Percentiles rank a stretch among this genome's conserved stretches.
These are phyloP conservation scores for Chironomus tentans DNA, from an alignment of 2,888 invertebrate genomes.

Conservation along the genomic window DNA sequence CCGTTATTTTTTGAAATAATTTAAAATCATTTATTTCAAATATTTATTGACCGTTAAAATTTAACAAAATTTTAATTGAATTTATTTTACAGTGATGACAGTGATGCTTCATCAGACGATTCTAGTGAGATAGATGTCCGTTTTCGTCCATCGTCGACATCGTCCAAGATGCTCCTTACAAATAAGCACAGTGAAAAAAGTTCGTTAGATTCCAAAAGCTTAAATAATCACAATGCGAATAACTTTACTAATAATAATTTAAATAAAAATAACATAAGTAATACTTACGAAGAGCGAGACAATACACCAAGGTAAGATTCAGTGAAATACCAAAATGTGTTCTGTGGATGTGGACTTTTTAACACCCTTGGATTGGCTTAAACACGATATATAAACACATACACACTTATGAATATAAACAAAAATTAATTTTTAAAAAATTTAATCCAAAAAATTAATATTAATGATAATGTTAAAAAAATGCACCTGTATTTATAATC, in stretches of 20 bases:
- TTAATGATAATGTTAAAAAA: background rate
- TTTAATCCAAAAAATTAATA: background rate
- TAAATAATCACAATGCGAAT: constrained; percentile 19
- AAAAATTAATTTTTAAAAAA: background rate
- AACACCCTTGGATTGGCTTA: background rate
- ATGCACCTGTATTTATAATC: background rate
- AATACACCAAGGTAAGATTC: constrained; percentile 19
- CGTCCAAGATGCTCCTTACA: background rate
- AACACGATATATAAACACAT: background rate
- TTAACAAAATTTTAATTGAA: background rate
- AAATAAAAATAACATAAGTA: constrained; percentile 14
- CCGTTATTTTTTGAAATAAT: background rate
- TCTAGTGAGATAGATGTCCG: constrained; percentile 13
- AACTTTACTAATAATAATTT: constrained; percentile 23
- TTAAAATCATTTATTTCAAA: too few relatives aligned
- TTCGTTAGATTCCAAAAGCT: constrained; percentile 22
- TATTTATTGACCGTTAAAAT: background rate
- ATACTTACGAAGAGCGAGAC: constrained; percentile 1
- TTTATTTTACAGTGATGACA: background rate
- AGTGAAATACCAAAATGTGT: background rate
- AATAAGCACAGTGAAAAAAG: constrained; percentile 14
- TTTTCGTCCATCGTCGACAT: constrained; percentile 6
- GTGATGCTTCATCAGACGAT: constrained; percentile 5
- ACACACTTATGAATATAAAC: background rate
- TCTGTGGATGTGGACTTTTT: background rate